Conservation (phyloP, 2,888 invertebrate species). For the Isoperla grammatica region DNA sequence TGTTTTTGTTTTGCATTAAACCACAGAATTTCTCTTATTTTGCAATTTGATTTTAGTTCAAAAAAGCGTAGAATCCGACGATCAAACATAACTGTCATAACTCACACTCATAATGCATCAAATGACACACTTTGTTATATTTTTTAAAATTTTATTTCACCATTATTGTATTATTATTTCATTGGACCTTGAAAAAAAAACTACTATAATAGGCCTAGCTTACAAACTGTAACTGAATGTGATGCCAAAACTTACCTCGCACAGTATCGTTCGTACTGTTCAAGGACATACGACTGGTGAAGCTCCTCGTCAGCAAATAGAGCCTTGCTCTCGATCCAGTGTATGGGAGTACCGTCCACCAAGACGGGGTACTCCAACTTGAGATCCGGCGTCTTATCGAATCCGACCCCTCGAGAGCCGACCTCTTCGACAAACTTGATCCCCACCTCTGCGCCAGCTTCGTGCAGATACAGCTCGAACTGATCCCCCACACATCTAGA, state of each 20-base stretch:
- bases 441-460: slow-evolving; percentile 53
- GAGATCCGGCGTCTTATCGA: slow-evolving; percentile 93
- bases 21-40: too few species aligned
- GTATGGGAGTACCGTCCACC: slow-evolving; percentile 75
- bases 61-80: too few species aligned
- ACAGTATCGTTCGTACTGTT: slow-evolving; percentile 85
- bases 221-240: too few species aligned
- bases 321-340: slow-evolving; percentile 97
- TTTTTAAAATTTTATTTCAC: too few species aligned
- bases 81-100: too few species aligned
- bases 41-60: too few species aligned
- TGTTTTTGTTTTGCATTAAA: too few species aligned
- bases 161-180: too few species aligned
- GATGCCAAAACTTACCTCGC: slow-evolving; percentile 53
- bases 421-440: slow-evolving; percentile 69
- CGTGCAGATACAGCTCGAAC: slow-evolving; percentile 71
- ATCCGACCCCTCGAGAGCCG: slow-evolving; percentile 72
- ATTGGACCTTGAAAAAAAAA: too few species aligned
- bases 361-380: slow-evolving; percentile 86
- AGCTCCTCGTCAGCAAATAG: slow-evolving; percentile 82
- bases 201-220: too few species aligned
- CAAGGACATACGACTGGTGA: slow-evolving; percentile 73
- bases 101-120: too few species aligned
- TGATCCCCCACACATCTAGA: slow-evolving; percentile 74
- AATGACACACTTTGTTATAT: too few species aligned